These are phyloP conservation scores for Palloptera scutellata DNA, from an alignment of 2,888 invertebrate species.

Conservation along the genomic window DNA sequence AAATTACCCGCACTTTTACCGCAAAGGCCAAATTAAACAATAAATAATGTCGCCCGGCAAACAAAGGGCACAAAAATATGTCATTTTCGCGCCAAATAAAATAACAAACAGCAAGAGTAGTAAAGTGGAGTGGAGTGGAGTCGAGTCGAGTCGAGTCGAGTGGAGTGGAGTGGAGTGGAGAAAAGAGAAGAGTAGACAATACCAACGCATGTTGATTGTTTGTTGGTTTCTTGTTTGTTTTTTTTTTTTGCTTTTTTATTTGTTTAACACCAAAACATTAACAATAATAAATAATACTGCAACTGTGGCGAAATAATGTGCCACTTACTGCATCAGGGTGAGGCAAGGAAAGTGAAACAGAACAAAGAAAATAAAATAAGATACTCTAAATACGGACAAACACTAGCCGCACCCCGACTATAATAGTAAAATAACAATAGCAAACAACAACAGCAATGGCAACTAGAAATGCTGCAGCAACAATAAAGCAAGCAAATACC, in stretches of 20 bases:
- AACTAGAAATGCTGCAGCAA: slow-evolving; percentile 28
- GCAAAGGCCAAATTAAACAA: not conserved
- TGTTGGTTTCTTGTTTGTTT: not conserved
- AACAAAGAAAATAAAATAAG: slow-evolving; percentile 4
- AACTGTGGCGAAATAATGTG: too few species aligned
- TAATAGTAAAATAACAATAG: slow-evolving; percentile 11
- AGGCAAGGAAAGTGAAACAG: not conserved
- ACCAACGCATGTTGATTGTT: not conserved
- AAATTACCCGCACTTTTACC: too few species aligned
- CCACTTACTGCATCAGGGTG: not conserved
- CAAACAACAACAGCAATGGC: slow-evolving; percentile 16
- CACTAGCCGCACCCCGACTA: not conserved
- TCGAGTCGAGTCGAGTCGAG: too few species aligned
- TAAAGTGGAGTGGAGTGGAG: too few species aligned
- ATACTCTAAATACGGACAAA: slow-evolving; percentile 6
- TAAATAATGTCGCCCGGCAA: not conserved
- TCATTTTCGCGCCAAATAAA: not conserved
- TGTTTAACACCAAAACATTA: too few species aligned
- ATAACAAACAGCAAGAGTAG: not conserved
- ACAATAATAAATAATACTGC: too few species aligned
- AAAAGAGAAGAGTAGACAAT: not conserved
- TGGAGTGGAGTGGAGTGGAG: too few species aligned
- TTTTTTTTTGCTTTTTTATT: too few species aligned
- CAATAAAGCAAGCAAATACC: slow-evolving; percentile 18
- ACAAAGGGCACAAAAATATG: not conserved